phyloP scores from a whole-genome alignment of 2,797 vertebrate genomes.

The Oreochromis mossambicus region DNA sequence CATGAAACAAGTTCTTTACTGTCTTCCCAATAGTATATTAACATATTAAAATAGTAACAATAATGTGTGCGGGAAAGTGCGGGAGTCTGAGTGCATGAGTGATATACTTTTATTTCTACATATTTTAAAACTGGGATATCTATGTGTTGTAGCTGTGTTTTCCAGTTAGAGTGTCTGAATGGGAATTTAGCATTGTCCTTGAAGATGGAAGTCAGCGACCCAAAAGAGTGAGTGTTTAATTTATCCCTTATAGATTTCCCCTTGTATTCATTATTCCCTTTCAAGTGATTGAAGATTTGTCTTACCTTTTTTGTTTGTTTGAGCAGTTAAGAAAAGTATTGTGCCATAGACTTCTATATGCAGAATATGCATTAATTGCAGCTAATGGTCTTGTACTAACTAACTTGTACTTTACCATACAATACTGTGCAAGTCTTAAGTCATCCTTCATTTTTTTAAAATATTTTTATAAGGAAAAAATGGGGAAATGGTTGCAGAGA shows the following conservation, averaged over 20 bases:
- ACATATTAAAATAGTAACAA: background rate
- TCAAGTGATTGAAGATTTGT: background rate
- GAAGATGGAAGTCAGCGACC: slow-evolving; percentile 33
- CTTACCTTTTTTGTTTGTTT: background rate
- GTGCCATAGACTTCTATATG: background rate
- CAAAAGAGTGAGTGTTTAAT: slow-evolving; percentile 53
- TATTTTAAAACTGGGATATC: background rate
- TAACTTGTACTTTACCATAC: background rate
- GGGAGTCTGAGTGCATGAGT: background rate
- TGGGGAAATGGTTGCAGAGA: background rate
- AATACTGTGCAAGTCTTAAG: background rate
- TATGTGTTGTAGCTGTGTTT: slow-evolving; percentile 54
- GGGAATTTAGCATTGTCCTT: slow-evolving; percentile 43
- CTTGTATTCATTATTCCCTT: background rate
- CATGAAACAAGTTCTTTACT: background rate
- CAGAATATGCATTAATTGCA: background rate
- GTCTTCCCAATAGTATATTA: background rate
- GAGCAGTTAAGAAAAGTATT: background rate
- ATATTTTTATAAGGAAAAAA: background rate
- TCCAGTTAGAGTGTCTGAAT: slow-evolving; percentile 39
- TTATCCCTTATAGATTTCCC: background rate
- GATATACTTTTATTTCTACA: background rate
- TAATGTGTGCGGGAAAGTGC: background rate
- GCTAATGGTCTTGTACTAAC: background rate
- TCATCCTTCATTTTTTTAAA: background rate